Evolutionary conservation across 37 sponge, comb jelly and placozoan genomes (phyloP).

Genomic region (Amphimedon queenslandica): DNA sequence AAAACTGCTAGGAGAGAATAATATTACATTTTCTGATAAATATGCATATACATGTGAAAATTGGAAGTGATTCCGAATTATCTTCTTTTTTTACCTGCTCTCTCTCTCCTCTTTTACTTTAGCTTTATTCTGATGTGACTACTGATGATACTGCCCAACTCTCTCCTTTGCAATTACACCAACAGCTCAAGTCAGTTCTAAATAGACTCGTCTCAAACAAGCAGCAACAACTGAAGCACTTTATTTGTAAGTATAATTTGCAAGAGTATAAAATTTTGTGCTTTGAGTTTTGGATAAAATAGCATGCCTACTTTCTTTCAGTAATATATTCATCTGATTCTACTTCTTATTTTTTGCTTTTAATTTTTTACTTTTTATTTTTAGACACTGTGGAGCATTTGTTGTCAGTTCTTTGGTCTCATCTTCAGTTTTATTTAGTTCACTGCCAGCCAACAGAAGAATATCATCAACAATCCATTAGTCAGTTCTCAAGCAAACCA

Average conservation of each 20-base stretch:
- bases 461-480: not conserved
- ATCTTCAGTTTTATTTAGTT: conserved; percentile 83
- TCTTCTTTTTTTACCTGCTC: too few species aligned
- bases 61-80: too few species aligned
- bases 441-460: conserved; percentile 61
- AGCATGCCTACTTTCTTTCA: not conserved
- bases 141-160: not conserved
- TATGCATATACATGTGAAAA: too few species aligned
- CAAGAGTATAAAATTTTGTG: too few species aligned
- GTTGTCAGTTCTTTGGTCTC: conserved; percentile 82
- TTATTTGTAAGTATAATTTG: too few species aligned
- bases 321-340: not conserved
- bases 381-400: conserved; percentile 82
- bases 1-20: too few species aligned
- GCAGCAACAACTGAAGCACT: conserved; percentile 34
- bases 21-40: too few species aligned
- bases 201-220: too few species aligned
- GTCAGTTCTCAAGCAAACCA: not conserved
- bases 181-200: too few species aligned
- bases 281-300: not conserved
- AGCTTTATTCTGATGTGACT: not conserved
- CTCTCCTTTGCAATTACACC: conserved; percentile 34
- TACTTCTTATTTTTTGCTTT: not conserved
- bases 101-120: too few species aligned
- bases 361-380: too few species aligned